Evolutionary conservation across 2,888 invertebrate species (phyloP).

Genomic region (Yponomeuta cagnagella): DNA sequence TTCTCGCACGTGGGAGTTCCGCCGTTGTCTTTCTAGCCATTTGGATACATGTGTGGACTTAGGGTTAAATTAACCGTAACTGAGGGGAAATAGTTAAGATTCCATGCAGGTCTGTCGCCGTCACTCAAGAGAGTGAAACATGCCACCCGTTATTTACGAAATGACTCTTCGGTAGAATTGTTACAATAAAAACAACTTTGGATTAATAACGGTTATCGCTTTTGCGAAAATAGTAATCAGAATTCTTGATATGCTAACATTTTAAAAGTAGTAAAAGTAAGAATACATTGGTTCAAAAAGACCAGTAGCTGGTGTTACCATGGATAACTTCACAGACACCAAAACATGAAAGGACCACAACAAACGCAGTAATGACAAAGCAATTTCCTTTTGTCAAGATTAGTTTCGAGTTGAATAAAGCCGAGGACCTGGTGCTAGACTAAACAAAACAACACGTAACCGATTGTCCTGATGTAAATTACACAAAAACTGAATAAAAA

Average conservation of each 20-base stretch:
- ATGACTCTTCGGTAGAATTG: not conserved
- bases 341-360: slow-evolving; percentile 40
- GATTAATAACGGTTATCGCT: not conserved
- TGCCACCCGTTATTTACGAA: slow-evolving; percentile 30
- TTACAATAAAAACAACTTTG: not conserved
- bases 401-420: slow-evolving; percentile 24
- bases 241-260: not conserved
- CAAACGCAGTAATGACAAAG: slow-evolving; percentile 8
- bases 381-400: slow-evolving; percentile 25
- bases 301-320: slow-evolving; percentile 49
- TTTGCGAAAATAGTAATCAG: not conserved
- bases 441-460: slow-evolving; percentile 17
- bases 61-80: slow-evolving; percentile 71
- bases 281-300: not conserved
- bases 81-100: slow-evolving; percentile 65
- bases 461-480: slow-evolving; percentile 65
- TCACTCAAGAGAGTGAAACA: slow-evolving; percentile 46
- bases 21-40: slow-evolving; percentile 37
- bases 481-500: slow-evolving; percentile 56
- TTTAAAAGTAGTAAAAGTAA: not conserved
- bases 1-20: slow-evolving; percentile 57
- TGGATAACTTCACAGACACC: slow-evolving; percentile 42
- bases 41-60: slow-evolving; percentile 60
- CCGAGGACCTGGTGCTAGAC: slow-evolving; percentile 15
- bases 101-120: slow-evolving; percentile 55